Evolutionary conservation across 2,888 invertebrate genomes (phyloP).

Genomic region (Sussaba pulchella): DNA sequence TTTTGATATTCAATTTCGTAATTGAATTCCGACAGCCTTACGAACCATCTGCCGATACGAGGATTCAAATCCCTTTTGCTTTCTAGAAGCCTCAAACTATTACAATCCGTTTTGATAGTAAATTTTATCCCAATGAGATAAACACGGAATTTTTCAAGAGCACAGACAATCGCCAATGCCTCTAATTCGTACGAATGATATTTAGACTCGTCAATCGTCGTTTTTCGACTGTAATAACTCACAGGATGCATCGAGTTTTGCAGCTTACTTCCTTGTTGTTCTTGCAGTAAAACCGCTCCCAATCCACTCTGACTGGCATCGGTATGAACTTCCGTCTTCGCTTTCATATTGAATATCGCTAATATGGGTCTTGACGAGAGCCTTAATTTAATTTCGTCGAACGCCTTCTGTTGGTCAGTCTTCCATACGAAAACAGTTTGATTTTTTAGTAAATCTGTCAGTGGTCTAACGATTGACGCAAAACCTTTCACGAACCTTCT

Average conservation of each 20-base stretch:
- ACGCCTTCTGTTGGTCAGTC: slow-evolving; percentile 66
- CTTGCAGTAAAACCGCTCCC: slow-evolving; percentile 77
- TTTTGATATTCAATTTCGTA: slow-evolving; percentile 67
- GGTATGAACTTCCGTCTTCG: slow-evolving; percentile 76
- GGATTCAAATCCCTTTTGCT: slow-evolving; percentile 50
- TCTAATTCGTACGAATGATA: slow-evolving; percentile 65
- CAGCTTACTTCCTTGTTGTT: slow-evolving; percentile 50
- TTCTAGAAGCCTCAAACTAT: slow-evolving; percentile 31
- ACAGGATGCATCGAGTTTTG: slow-evolving; percentile 52
- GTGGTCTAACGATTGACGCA: too few relatives aligned
- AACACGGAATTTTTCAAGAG: slow-evolving; percentile 55
- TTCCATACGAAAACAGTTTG: slow-evolving; percentile 62
- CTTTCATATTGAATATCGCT: slow-evolving; percentile 70
- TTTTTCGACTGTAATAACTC: slow-evolving; percentile 59
- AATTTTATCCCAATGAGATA: slow-evolving; percentile 65
- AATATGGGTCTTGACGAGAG: slow-evolving; percentile 70
- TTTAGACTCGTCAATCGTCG: slow-evolving; percentile 43
- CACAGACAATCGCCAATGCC: slow-evolving; percentile 57
- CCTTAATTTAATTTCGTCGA: slow-evolving; percentile 18
- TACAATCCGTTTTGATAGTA: slow-evolving; percentile 63
- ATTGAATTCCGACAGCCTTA: slow-evolving; percentile 64
- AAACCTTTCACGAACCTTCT: too few relatives aligned
- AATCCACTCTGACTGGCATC: slow-evolving; percentile 77
- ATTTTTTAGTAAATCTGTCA: slow-evolving; percentile 71
- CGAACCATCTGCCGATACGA: slow-evolving; percentile 55